Evolutionary conservation across 2,113 vertebrate genomes (phyloP), one percentile per base, ranked within the genome.

Genomic region (Ariopsis seemanni): DNA sequence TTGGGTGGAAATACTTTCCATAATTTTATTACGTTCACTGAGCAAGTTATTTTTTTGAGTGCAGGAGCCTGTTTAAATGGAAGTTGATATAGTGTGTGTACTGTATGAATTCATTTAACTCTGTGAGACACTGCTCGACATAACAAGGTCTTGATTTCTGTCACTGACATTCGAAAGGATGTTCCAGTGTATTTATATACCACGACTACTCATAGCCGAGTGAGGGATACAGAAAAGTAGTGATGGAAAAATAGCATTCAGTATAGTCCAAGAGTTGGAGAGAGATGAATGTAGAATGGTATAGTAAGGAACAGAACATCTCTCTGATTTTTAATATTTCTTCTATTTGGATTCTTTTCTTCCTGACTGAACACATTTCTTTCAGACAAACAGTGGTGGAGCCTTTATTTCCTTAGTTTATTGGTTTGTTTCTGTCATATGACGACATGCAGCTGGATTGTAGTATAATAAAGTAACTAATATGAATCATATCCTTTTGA

Each of bases 401-500:
- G 12, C 10, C 65, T 27, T 67, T n/a, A 67, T n/a, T 30, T 30
- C 65, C n/a, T 69, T 69, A 30, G n/a, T 65, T 27, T 65, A 65
- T 27, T 65, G 11, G 12, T 69, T 15, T 69, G 48, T 83, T 83
- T 75, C 25, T 69, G 50, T 87, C n/a, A n/a, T 58, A 58, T 82
- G 72, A 58, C 83, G 10, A 77, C 17, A 75, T 25, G 8, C 30
- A 53, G 86, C 30, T 57, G n/a, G 17, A 20, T 58, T 42, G 42
- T 42, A 42, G 42, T 53, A 34, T 20, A 48, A 42, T 77, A 92
- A 91, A 92, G 80, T 88, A 91, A 91, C 91, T 92, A 93, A 91
- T 87, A 85, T 88, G 87, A 88, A 89, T 91, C 86, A 84, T 88
- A 89, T 92, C 90, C 90, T 91, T 92, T 90, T 91, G 85, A 91